Base-by-base conservation (phyloP, 2,113 vertebrate species). In the Oenanthe melanoleuca region DNA sequence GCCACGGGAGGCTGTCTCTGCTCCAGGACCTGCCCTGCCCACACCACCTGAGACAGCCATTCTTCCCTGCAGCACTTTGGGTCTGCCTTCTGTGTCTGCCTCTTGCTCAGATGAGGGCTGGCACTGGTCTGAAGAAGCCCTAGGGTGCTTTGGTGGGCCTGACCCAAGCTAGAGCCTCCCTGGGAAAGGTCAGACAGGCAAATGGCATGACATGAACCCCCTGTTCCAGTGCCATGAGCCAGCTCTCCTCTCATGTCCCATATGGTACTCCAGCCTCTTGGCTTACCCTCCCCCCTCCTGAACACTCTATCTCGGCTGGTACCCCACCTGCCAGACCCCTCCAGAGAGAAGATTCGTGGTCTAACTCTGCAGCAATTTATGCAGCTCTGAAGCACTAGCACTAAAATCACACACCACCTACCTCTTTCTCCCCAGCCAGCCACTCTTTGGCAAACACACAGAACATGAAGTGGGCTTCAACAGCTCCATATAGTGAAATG, bases 31-130 rank as follows among this genome's bases (percentile, higher is more conserved):
- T 67, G 40, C 12, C 34, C 71, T 4, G 52, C 24, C 38, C 28
- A n/a, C 20, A 7, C 17, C 17, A 38, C 83, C 15, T 5, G 9
- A 42, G 53, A 4, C 28, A 63, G 42, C 0, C 0, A 2, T 28
- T 59, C 37, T 31, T 50, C 34, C 66, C 56, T 5, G 11, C 15
- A 71, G 65, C 61, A 34, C 13, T 1, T 1, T 4, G 22, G 42
- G 11, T 14, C 52, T 74, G 57, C 29, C 33, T 33, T 56, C 63
- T 5, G 1, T 12, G 8, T 31, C 38, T 67, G 57, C 7, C 13
- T 26, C 67, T 24, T n/a, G 18, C 38, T 66, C 34, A 14, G 22
- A 11, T 14, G 12, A 45, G 12, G n/a, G 33, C 25, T 57, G 37
- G 65, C 24, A 65, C 2, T 23, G 6, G 17, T 0, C 0, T 7